Conservation (phyloP, 2,797 vertebrate species). For the Cyprinella venusta region DNA sequence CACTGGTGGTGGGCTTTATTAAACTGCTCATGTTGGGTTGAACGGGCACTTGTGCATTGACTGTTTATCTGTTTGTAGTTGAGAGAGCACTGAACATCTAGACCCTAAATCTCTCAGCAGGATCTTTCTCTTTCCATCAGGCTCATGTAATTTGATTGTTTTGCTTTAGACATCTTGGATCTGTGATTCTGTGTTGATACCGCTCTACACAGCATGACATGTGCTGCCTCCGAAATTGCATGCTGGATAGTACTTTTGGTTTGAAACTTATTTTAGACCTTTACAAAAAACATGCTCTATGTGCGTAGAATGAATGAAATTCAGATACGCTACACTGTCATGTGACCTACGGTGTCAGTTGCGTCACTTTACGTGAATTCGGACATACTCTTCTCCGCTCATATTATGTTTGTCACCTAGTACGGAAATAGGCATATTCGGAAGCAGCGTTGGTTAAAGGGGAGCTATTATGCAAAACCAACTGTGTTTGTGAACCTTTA, state of each 20-base stretch:
- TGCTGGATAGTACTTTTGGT: too few relatives aligned
- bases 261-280: too few relatives aligned
- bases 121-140: slow-evolving; percentile 12
- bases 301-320: too few relatives aligned
- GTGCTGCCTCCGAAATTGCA: too few relatives aligned
- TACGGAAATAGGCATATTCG: neutral
- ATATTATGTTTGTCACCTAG: neutral
- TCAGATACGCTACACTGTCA: too few relatives aligned
- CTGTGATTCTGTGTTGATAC: neutral
- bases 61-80: slow-evolving; percentile 6
- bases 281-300: too few relatives aligned
- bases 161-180: neutral
- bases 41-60: neutral
- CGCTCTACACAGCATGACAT: neutral
- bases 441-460: neutral
- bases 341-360: too few relatives aligned
- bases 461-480: too few relatives aligned
- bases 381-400: neutral
- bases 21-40: slow-evolving; percentile 4
- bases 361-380: neutral
- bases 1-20: slow-evolving; percentile 39
- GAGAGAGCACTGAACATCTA: neutral
- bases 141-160: neutral
- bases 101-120: slow-evolving; percentile 1
- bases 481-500: too few relatives aligned